These are phyloP conservation scores for Aplysia californica DNA, from an alignment of 1,140 invertebrate genomes.

Conservation along the genomic window DNA sequence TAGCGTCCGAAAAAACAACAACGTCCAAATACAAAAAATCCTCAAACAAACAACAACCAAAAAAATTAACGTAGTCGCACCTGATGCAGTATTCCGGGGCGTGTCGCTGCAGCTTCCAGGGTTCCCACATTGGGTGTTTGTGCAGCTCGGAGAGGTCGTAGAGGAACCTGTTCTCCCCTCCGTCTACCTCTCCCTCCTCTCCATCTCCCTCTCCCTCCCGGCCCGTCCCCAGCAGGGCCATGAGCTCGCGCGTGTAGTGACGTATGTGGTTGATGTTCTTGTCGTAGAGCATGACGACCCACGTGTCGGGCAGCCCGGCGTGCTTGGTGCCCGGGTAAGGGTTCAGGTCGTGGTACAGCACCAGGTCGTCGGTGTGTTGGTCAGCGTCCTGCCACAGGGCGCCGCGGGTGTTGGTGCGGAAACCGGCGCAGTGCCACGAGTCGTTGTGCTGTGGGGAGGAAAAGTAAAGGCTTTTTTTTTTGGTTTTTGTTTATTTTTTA, in stretches of 20 bases:
- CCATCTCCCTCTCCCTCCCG: no score
- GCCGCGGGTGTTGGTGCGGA: constrained; percentile 43
- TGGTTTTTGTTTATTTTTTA: no score
- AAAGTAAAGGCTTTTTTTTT: no score
- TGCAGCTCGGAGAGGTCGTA: constrained; percentile 48
- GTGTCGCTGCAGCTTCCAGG: no score
- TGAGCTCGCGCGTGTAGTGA: constrained; percentile 39
- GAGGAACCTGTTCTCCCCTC: constrained; percentile 34
- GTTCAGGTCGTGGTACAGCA: constrained; percentile 50
- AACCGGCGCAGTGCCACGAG: constrained; percentile 47
- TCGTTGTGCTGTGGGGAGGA: constrained; percentile 30
- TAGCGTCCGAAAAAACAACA: no score
- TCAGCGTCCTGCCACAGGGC: constrained; percentile 55
- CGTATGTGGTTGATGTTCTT: constrained; percentile 42
- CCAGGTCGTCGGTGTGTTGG: constrained; percentile 46
- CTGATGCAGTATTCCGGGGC: constrained; percentile 5
- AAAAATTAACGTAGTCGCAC: no score
- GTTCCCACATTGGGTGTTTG: constrained; percentile 7
- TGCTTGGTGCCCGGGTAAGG: background rate
- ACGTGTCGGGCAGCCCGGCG: constrained; percentile 31
- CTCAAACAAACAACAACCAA: no score
- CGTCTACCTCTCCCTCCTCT: no score
- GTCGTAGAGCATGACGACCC: constrained; percentile 49
- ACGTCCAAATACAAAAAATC: no score
- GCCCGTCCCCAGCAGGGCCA: constrained; percentile 40